phyloP scores from a whole-genome alignment of 1,140 invertebrate genomes.

The Spodoptera frugiperda region DNA sequence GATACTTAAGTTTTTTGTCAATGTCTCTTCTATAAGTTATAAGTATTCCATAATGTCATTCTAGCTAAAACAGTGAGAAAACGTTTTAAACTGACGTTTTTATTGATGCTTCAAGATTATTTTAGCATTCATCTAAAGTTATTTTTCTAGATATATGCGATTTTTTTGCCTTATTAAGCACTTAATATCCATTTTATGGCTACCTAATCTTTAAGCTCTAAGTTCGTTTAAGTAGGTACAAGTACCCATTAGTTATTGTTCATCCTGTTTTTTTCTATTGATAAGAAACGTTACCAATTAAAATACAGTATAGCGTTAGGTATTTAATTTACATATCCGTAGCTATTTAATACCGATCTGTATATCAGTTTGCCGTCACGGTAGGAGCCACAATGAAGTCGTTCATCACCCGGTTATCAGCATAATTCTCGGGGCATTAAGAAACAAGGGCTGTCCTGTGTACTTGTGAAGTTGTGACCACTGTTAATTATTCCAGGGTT shows the following conservation, averaged over 20 bases:
- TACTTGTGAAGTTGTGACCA: background rate
- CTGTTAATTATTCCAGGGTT: constrained; percentile 40
- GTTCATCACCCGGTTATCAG: constrained; percentile 23
- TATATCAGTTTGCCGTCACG: background rate
- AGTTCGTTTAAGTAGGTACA: too few species aligned
- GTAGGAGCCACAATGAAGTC: constrained; percentile 24
- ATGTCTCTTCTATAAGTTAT: background rate
- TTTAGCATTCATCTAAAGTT: too few species aligned
- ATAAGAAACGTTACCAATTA: too few species aligned
- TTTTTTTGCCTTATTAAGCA: too few species aligned
- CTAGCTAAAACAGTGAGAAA: background rate
- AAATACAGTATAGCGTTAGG: too few species aligned
- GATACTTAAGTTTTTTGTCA: constrained; percentile 3
- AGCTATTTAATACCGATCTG: background rate
- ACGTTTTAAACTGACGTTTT: background rate
- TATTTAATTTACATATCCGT: background rate
- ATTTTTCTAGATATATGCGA: too few species aligned
- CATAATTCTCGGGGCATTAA: constrained; percentile 13
- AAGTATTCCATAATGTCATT: background rate
- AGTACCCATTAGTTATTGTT: too few species aligned
- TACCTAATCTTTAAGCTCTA: too few species aligned
- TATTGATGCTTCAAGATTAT: too few species aligned
- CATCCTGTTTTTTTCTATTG: too few species aligned
- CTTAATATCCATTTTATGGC: too few species aligned
- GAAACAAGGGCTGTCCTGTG: background rate